Base-by-base conservation (phyloP, 2,797 vertebrate species). In the Geotrypetes seraphini region DNA sequence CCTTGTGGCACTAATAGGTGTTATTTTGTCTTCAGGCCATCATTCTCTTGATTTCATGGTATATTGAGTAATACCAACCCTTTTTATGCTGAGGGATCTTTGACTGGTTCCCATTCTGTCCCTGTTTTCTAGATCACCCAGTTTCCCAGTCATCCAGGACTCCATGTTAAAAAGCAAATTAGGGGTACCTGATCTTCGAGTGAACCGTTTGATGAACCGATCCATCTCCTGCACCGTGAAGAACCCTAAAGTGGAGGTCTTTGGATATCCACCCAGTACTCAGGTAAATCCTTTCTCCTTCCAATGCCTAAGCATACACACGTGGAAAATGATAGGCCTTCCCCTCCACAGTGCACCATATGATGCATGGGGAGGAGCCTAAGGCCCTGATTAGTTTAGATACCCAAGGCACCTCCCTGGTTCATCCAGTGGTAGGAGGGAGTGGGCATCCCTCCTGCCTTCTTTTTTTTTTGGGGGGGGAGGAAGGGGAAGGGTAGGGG, bases 161-260 rank as follows among this genome's bases (percentile, higher is more conserved):
- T 90, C 93, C 0, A 85, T 92, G 69, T 68, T 98, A 54, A 96
- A 97, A 75, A 88, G 91, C 65, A 96, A 96, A 57, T 78, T 97
- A 50, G 88, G 84, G 4, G 87, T 93, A 18, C 90, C 93, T 0
- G 95, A 98, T 63, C 43, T 47, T 10, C 87, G 93, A 1, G 87
- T 90, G 66, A 94, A 89, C 28, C 88, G 95, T 40, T 86, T 98
- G 39, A 97, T 98, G 90, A 97, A 93, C 65, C 91, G 93, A 31
- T 97, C 95, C 0, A 83, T 97, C 55, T 97, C 95, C 29, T 98
- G 95, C 28, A 94, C 94, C 15, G 85, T 97, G 85, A 95, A 96
- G 75, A 96, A 94, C 48, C 90, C 93, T 16, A 97, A 98, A 67
- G 87, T 89, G 53, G 95, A 98, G 47, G 83, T 97, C 57, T 97